Evolutionary conservation across 2,888 invertebrate genomes (phyloP).

Genomic region (Gastrophysa polygoni): DNA sequence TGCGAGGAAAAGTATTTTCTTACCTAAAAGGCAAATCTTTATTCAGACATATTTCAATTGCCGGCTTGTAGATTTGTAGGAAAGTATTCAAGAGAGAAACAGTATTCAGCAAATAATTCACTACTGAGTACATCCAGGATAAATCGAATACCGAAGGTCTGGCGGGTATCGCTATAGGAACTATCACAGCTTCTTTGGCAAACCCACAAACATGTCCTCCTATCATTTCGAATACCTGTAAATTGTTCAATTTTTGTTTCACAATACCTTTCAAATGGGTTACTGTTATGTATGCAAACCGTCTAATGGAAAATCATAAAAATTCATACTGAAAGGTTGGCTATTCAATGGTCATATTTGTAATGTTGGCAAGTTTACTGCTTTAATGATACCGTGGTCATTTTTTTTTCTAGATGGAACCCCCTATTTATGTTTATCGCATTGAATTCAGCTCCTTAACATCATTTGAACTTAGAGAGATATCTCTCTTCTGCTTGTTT

Average conservation of each 20-base stretch:
- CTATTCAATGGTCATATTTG: too few species aligned
- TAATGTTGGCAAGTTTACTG: too few species aligned
- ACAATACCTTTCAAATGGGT: too few species aligned
- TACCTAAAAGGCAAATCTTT: conserved; percentile 55
- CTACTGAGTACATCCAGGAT: conserved; percentile 52
- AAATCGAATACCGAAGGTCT: conserved; percentile 50
- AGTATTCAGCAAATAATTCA: conserved; percentile 49
- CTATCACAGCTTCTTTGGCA: conserved; percentile 43
- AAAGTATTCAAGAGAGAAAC: conserved; percentile 46
- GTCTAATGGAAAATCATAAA: too few species aligned
- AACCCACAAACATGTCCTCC: conserved; percentile 51
- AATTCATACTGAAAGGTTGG: too few species aligned
- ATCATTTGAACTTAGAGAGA: too few species aligned
- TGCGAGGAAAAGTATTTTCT: conserved; percentile 4
- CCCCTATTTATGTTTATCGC: too few species aligned
- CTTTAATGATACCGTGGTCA: too few species aligned
- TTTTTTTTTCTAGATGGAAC: too few species aligned
- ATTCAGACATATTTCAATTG: conserved; percentile 44
- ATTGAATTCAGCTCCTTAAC: too few species aligned
- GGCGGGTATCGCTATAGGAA: conserved; percentile 48
- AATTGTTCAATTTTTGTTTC: conserved; percentile 14
- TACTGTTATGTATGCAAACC: too few species aligned
- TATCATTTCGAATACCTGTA: conserved; percentile 51
- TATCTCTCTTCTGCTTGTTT: too few species aligned
- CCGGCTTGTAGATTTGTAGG: conserved; percentile 46